Evolutionary conservation across 2,888 invertebrate species (phyloP), one percentile per base, ranked within the genome.

Genomic region (Andrena chrysosceles): DNA sequence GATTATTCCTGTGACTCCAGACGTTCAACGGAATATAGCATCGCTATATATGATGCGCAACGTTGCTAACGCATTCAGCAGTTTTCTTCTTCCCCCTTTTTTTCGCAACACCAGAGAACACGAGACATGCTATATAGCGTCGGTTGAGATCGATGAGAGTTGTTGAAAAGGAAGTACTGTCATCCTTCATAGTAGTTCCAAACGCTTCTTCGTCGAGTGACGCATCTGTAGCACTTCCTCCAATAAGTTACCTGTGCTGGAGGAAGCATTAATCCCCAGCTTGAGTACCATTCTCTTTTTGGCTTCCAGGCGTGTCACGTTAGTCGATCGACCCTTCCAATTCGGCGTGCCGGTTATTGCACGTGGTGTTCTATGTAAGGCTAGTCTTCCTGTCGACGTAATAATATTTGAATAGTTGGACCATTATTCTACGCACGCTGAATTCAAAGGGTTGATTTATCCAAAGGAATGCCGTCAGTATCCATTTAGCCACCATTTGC

Each of bases 211-310:
- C 29, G 29, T 33, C 31, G 33, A 74, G 26, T 35, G 8, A 48
- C 4, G 35, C 35, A 26, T 62, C 48, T 6, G 29, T 48, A 75
- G 68, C 64, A 49, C 80, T 88, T 85, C 87, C 89, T 89, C 88
- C 89, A 85, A 89, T 85, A 88, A 82, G 77, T 87, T 88, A 77
- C 48, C 89, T 89, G 89, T 89, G 89, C 89, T 89, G 89, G 89
- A 89, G 89, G 87, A 87, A 88, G 83, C 76, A 59, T 31, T 56
- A 56, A 52, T 63, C 33, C 76, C 4, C 52, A 48, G 74, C 81
- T 85, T 74, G 71, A 71, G 29, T 31, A 60, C 7, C 49, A 66
- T 60, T 52, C 35, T 67, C 33, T 59, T 16, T 54, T 60, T 42
- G 49, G 48, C 63, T 73, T 73, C n/a, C 56, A n/a, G 16, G 48